Evolutionary conservation across 2,888 invertebrate species (phyloP).

Genomic region (Chirona hameri): DNA sequence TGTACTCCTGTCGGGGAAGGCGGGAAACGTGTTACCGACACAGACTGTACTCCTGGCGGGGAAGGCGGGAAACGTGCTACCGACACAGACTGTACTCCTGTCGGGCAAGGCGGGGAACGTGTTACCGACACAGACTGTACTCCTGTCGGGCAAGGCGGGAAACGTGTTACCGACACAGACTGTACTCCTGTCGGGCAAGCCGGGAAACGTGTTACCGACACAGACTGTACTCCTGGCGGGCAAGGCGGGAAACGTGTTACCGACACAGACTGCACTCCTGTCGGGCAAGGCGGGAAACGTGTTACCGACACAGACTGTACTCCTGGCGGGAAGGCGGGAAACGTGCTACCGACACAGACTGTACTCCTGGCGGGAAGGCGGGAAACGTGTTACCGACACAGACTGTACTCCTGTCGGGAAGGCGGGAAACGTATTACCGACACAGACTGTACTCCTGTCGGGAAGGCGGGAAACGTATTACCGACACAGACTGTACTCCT

Average conservation of each 20-base stretch:
- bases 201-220: neutral
- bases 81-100: neutral
- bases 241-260: neutral
- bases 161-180: neutral
- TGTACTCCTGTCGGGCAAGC: neutral
- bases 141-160: neutral
- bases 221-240: neutral
- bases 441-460: neutral
- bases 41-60: neutral
- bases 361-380: neutral
- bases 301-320: neutral
- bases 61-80: neutral
- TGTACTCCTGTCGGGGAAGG: neutral
- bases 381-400: neutral
- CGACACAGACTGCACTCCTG: neutral
- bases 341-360: neutral
- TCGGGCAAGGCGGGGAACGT: neutral
- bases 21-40: neutral
- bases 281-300: neutral
- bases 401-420: neutral
- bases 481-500: neutral
- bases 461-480: neutral
- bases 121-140: neutral
- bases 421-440: neutral
- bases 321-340: neutral